phyloP scores from a whole-genome alignment of 2,888 invertebrate species.

The Xestia c-nigrum region DNA sequence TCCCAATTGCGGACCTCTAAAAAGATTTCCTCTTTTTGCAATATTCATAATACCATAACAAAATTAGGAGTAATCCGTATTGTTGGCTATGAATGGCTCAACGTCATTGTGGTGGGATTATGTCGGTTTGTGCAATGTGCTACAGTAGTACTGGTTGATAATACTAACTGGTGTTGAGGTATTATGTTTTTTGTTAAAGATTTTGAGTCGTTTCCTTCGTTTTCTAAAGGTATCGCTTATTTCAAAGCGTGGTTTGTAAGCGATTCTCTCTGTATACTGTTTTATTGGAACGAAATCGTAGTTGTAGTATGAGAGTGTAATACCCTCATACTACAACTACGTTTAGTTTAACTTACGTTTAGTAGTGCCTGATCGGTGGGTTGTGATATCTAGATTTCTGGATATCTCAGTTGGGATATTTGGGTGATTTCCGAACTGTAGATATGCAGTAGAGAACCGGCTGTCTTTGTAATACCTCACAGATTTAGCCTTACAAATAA shows the following conservation, averaged over 20 bases:
- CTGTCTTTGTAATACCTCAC: neutral
- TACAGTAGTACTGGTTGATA: slow-evolving; percentile 18
- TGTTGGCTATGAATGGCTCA: slow-evolving; percentile 46
- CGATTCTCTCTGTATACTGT: neutral
- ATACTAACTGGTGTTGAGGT: slow-evolving; percentile 30
- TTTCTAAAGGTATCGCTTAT: slow-evolving; percentile 18
- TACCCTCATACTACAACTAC: too few species aligned
- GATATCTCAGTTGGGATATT: neutral
- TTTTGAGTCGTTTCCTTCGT: slow-evolving; percentile 17
- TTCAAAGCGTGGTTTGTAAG: neutral
- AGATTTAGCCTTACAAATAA: too few species aligned
- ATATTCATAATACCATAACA: slow-evolving; percentile 42
- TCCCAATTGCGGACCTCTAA: neutral
- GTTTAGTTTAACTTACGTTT: too few species aligned
- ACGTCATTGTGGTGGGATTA: slow-evolving; percentile 57
- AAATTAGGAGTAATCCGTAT: slow-evolving; percentile 58
- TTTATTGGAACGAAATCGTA: neutral
- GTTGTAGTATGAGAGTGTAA: too few species aligned
- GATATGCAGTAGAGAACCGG: neutral
- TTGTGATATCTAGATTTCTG: neutral
- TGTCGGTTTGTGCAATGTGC: slow-evolving; percentile 55
- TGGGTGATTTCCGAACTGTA: neutral
- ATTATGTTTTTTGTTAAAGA: slow-evolving; percentile 39
- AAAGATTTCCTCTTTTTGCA: slow-evolving; percentile 29
- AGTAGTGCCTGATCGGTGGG: neutral